Evolutionary conservation across 2,797 vertebrate genomes (phyloP), one percentile per base, ranked within the genome.

Genomic region (Pelochelys cantorii): DNA sequence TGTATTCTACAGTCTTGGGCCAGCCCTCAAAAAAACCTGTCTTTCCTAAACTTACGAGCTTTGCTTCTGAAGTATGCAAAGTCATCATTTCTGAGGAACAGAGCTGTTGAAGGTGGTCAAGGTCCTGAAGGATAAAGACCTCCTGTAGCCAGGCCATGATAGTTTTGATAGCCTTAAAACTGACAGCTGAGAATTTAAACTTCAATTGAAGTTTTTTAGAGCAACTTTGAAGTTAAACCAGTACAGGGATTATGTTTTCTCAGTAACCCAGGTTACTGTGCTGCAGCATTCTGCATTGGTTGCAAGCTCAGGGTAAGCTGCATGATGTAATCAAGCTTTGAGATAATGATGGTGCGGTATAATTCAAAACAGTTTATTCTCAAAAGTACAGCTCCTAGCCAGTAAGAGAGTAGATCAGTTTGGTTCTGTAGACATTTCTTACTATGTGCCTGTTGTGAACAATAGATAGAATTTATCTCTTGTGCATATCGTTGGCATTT

Each of bases 401-500:
- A 85, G 68, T 37, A 18, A 71, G 79, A 92, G 4, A 84, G 52
- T 8, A 77, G 37, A 34, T 29, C 42, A 48, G 13, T 13, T 48
- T 71, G 91, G 17, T 3, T 87, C 54, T 62, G 8, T 48, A 78
- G 89, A 52, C 54, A 71, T 9, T 27, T 8, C 31, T 86, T 79
- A 17, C 74, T 85, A 25, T 22, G 0, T n/a, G 22, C n/a, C 4
- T 74, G 31, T n/a, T 68, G 31, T 68, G 31, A 68, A 10, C 62
- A 52, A 77, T 79, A 79, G 71, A 31, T 74, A 2, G 59, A 53
- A 75, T 68, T 90, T 65, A 42, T 87, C 29, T 83, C 60, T 74
- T 87, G 83, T 95, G 89, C 91, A 87, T 87, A 89, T 85, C 74
- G 77, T 88, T 87, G 62, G 34, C 34, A 11, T 89, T 93, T 93